Percentiles rank a stretch among this genome's conserved stretches.
phyloP scores from a whole-genome alignment of 2,797 vertebrate species.

The Pampus argenteus region DNA sequence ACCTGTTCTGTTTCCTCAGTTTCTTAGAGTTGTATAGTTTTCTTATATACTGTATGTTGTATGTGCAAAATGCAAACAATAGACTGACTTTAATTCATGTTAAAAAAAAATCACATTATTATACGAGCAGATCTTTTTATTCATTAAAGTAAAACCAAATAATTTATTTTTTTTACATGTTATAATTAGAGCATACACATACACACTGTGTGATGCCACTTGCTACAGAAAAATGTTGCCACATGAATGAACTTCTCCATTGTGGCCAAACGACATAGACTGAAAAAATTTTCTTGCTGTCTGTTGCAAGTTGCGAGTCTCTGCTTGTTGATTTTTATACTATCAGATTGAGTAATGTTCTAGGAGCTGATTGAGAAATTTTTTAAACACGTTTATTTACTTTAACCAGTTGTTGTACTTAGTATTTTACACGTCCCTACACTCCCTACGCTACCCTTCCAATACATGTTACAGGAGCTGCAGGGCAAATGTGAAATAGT shows the following conservation, averaged over 20 bases:
- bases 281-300: background rate
- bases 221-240: too few species aligned
- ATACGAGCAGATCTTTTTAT: background rate
- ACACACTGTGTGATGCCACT: too few species aligned
- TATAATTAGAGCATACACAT: too few species aligned
- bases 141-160: background rate
- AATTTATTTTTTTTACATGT: too few species aligned
- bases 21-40: background rate
- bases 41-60: background rate
- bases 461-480: background rate
- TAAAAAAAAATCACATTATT: background rate
- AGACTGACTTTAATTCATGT: background rate
- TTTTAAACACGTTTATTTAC: background rate
- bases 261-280: conserved; percentile 15
- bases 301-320: background rate
- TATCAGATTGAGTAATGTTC: background rate
- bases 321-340: background rate
- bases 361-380: background rate
- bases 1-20: background rate
- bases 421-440: background rate
- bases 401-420: background rate
- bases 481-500: conserved; percentile 6
- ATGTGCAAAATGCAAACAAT: background rate
- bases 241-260: background rate
- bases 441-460: too few species aligned